Conservation (phyloP, 2,797 vertebrate genomes). For the Calcarius lapponicus region DNA sequence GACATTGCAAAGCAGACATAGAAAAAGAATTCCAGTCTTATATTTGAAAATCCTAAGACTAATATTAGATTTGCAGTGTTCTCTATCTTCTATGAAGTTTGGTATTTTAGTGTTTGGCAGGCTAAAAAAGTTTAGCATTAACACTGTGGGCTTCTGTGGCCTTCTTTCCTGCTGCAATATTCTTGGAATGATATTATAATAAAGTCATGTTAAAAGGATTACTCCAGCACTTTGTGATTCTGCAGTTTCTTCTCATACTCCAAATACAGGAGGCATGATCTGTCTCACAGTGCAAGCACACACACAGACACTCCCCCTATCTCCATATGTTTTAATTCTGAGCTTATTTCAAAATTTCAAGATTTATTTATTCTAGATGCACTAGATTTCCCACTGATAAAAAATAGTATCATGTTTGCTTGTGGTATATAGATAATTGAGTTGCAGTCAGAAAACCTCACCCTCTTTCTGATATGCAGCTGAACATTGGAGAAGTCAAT, state of each 20-base stretch:
- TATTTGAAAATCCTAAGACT: slow-evolving; percentile 4
- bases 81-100: background rate
- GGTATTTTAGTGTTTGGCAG: background rate
- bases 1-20: background rate
- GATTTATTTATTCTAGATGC: background rate
- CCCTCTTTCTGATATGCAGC: background rate
- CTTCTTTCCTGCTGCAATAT: background rate
- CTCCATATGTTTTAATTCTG: background rate
- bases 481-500: background rate
- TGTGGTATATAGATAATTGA: background rate
- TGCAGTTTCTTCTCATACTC: background rate
- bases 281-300: background rate
- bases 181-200: background rate
- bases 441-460: background rate
- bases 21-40: background rate
- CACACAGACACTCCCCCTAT: background rate
- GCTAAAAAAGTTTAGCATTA: background rate
- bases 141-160: background rate
- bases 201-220: background rate
- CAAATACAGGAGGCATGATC: background rate
- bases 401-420: background rate
- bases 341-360: background rate
- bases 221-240: background rate
- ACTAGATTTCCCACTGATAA: background rate
- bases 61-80: slow-evolving; percentile 8